Base-by-base conservation (phyloP, 2,113 vertebrate genomes). In the Mesitornis unicolor region DNA sequence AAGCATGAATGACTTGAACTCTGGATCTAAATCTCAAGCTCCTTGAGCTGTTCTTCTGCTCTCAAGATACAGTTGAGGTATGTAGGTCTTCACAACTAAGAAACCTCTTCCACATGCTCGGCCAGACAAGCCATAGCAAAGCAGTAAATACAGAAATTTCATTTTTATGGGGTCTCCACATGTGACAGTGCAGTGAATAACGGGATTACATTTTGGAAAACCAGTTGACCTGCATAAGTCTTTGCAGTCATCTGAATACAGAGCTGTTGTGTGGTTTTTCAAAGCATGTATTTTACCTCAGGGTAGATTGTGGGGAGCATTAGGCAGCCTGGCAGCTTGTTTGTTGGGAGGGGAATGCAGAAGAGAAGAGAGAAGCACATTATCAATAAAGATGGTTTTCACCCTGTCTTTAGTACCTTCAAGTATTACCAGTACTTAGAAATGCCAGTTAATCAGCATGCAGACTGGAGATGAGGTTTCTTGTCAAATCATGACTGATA, bases 181-280 rank as follows among this genome's bases (percentile, higher is more conserved):
- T 1, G 3, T 15, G 36, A 48, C n/a, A 42, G 42, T 31, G 31
- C 59, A 11, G 40, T 26, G 17, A 31, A 22, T 22, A 42, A 50
- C 4, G 16, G 38, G 35, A 26, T 86, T 48, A 12, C 53, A 47
- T 63, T 33, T 65, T 74, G 51, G 35, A 84, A 31, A 42, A 28
- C 16, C 40, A n/a, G 16, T 15, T 0, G 0, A 26, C 36, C 17
- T 54, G 16, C 57, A n/a, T 19, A 76, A 42, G 21, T 40, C 28
- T 60, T 70, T 43, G 16, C 45, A 60, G 40, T 60, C 45, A 40
- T 24, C 57, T 48, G 51, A 84, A 70, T 65, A 16, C 20, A 38
- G 2, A 43, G 65, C 16, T 8, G 38, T 16, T 48, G 11, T 60
- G 29, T 61, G 28, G 10, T 61, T 83, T 83, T 59, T 61, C 51